These are phyloP conservation scores for Monopterus albus DNA, from an alignment of 2,113 vertebrate genomes.

Conservation along the genomic window DNA sequence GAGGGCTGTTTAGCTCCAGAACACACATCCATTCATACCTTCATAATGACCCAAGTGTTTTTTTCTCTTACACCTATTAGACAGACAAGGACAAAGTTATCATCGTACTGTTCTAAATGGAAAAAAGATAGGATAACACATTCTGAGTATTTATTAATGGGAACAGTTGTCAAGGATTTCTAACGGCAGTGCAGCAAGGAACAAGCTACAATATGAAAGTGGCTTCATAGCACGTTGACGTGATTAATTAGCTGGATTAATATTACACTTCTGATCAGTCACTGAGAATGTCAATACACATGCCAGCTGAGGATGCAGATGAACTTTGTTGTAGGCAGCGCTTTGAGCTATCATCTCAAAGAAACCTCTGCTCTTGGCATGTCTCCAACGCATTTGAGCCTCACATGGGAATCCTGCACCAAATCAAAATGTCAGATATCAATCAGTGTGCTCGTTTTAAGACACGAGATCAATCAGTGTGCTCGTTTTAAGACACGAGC, in stretches of 20 bases:
- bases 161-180: slow-evolving; percentile 54
- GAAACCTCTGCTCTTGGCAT: slow-evolving; percentile 41
- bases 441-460: slow-evolving; percentile 50
- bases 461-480: slow-evolving; percentile 26
- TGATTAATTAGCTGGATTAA: slow-evolving; percentile 67
- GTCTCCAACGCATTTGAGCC: slow-evolving; percentile 33
- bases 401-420: slow-evolving; percentile 38
- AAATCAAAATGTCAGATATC: slow-evolving; percentile 63
- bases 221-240: slow-evolving; percentile 51
- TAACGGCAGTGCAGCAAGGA: slow-evolving; percentile 28
- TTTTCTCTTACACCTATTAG: slow-evolving; percentile 42
- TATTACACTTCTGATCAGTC: slow-evolving; percentile 60
- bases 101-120: slow-evolving; percentile 27
- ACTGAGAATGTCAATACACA: slow-evolving; percentile 55
- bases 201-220: slow-evolving; percentile 5
- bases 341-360: slow-evolving; percentile 44
- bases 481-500: too few species aligned
- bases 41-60: slow-evolving; percentile 52
- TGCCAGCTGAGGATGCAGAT: slow-evolving; percentile 22
- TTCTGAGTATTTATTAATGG: slow-evolving; percentile 42
- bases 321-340: slow-evolving; percentile 43
- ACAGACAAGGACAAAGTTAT: slow-evolving; percentile 55
- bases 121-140: slow-evolving; percentile 34
- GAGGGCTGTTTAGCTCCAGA: slow-evolving; percentile 43
- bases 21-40: slow-evolving; percentile 49